Conservation (phyloP, 64 coral and sea anemone species). For the Cladopsammia gracilis region DNA sequence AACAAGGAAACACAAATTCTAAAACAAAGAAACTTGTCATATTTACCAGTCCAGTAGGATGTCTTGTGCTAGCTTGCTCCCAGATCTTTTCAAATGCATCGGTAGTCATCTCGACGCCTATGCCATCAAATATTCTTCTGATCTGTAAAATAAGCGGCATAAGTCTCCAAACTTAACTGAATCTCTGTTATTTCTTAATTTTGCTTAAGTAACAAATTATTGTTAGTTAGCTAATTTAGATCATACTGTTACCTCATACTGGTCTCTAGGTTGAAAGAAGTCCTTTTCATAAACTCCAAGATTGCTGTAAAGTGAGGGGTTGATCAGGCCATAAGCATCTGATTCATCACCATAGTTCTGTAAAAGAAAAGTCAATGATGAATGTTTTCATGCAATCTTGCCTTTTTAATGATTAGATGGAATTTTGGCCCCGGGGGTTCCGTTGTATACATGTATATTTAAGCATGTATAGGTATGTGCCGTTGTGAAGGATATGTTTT, state of each 20-base stretch:
- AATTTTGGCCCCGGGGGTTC: too few relatives aligned
- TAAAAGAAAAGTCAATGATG: background rate
- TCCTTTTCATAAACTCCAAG: constrained; percentile 95
- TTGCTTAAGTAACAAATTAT: background rate
- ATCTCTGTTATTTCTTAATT: background rate
- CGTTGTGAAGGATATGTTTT: too few relatives aligned
- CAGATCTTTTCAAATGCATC: constrained; percentile 96
- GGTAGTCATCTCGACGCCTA: constrained; percentile 93
- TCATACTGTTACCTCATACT: constrained; percentile 74
- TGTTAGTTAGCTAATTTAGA: background rate
- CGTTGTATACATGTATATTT: too few relatives aligned
- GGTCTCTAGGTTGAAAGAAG: constrained; percentile 92
- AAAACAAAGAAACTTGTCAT: background rate
- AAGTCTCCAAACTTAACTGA: background rate
- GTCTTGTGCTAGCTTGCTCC: constrained; percentile 80
- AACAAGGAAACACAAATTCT: background rate
- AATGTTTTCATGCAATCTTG: too few relatives aligned
- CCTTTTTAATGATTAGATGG: too few relatives aligned
- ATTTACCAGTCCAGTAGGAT: constrained; percentile 85
- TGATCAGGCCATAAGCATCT: constrained; percentile 98
- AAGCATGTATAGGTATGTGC: too few relatives aligned
- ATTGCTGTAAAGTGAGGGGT: constrained; percentile 97
- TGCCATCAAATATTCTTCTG: constrained; percentile 96
- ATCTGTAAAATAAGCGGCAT: constrained; percentile 38
- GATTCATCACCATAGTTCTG: constrained; percentile 99